Percentiles rank a stretch among this genome's conserved stretches.
Conservation (phyloP, 1,140 invertebrate genomes). For the Ganaspis sp. region DNA sequence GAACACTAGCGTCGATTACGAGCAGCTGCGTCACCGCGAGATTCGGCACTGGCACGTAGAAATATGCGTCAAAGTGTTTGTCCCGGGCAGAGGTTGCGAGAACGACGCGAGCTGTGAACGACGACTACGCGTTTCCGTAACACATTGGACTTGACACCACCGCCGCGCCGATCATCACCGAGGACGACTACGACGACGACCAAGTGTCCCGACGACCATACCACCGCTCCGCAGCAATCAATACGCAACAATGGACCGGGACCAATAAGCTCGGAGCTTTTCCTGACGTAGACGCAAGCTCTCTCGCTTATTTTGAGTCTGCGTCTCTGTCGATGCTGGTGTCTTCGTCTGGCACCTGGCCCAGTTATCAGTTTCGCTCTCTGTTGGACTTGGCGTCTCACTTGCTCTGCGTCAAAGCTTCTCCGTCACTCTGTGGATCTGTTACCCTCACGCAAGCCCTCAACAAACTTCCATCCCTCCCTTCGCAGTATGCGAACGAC, state of each 20-base stretch:
- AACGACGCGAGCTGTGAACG: conserved; percentile 44
- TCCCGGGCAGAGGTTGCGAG: conserved; percentile 37
- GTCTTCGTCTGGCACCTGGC: background rate
- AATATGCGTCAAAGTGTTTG: conserved; percentile 36
- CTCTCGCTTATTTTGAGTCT: conserved; percentile 56
- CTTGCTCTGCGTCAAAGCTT: background rate
- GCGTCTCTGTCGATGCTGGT: background rate
- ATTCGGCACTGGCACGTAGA: conserved; percentile 15
- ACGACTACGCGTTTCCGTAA: conserved; percentile 50
- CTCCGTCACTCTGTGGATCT: background rate
- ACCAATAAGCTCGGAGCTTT: conserved; percentile 76
- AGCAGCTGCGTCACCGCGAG: background rate
- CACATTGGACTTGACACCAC: conserved; percentile 58
- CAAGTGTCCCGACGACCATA: conserved; percentile 68
- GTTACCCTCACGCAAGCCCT: conserved; percentile 6
- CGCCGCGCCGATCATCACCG: conserved; percentile 58
- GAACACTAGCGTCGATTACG: conserved; percentile 1
- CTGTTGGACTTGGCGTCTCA: background rate
- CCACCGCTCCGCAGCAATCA: conserved; percentile 72
- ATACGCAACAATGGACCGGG: conserved; percentile 76
- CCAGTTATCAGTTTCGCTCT: background rate
- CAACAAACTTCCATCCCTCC: background rate
- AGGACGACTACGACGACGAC: conserved; percentile 67
- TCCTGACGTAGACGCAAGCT: conserved; percentile 72
- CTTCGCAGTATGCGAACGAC: background rate